phyloP scores from a whole-genome alignment of 2,888 invertebrate species.

The Galerucella calmariensis region DNA sequence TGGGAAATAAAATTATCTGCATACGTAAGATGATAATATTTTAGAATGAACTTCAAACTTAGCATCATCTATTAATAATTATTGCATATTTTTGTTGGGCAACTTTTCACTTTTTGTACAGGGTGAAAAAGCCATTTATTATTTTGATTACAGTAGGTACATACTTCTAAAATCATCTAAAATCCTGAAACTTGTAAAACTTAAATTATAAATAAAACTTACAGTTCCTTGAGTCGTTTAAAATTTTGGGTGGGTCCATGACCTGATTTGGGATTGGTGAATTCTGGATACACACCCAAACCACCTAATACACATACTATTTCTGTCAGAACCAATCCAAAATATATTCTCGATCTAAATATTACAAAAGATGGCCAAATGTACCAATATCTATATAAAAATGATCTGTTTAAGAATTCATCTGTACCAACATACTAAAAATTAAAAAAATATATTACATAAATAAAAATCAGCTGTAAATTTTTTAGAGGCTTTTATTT shows the following conservation, averaged over 20 bases:
- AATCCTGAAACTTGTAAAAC: no score
- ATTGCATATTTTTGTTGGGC: no score
- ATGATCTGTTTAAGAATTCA: constrained; percentile 72
- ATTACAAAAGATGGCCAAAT: constrained; percentile 88
- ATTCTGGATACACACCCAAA: constrained; percentile 89
- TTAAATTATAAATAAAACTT: constrained; percentile 24
- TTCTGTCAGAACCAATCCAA: constrained; percentile 90
- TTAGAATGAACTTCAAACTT: no score
- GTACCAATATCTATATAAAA: constrained; percentile 84
- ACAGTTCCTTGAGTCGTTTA: constrained; percentile 66
- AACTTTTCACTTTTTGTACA: no score
- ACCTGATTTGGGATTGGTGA: constrained; percentile 79
- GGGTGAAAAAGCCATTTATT: no score
- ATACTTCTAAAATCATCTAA: no score
- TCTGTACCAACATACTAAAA: constrained; percentile 84
- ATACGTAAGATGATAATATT: no score
- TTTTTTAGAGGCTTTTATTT: no score
- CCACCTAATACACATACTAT: constrained; percentile 93
- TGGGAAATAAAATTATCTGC: no score
- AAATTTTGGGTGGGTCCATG: constrained; percentile 85
- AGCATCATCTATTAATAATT: no score
- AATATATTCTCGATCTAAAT: constrained; percentile 91
- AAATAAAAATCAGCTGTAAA: constrained; percentile 1
- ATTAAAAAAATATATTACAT: background rate
- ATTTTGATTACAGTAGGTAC: no score